Percentiles rank a stretch among this genome's conserved stretches.
These are phyloP conservation scores for Allygus modestus DNA, from an alignment of 2,888 invertebrate genomes.

Conservation along the genomic window DNA sequence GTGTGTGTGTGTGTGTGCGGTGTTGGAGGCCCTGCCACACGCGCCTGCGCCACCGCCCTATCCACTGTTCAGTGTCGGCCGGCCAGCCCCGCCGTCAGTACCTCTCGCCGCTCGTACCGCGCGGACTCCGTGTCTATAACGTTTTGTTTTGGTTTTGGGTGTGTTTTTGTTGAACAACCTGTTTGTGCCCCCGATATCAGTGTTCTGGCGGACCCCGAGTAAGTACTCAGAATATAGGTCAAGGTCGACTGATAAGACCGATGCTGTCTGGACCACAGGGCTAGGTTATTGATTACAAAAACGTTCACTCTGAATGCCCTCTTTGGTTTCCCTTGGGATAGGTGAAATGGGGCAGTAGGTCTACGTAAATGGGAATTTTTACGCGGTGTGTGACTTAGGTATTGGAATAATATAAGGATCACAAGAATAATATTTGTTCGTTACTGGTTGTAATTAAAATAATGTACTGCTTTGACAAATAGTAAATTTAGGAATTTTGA, in stretches of 20 bases:
- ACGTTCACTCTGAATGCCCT: slow-evolving; percentile 7
- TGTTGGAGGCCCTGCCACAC: neutral
- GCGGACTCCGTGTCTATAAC: neutral
- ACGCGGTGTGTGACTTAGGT: neutral
- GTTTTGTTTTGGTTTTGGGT: slow-evolving; percentile 43
- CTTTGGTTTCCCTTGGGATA: neutral
- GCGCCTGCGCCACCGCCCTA: neutral
- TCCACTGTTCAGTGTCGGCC: neutral
- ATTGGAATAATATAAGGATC: too few relatives aligned
- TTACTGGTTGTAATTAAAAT: too few relatives aligned
- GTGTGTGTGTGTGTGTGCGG: neutral
- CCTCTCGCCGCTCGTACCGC: neutral
- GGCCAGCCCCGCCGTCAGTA: neutral
- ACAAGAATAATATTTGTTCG: too few relatives aligned
- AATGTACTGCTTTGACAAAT: too few relatives aligned
- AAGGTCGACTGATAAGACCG: slow-evolving; percentile 21
- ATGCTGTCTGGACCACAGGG: slow-evolving; percentile 36
- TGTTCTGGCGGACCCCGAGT: slow-evolving; percentile 13
- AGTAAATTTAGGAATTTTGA: too few relatives aligned
- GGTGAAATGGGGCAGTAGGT: slow-evolving; percentile 18
- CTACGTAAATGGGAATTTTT: neutral
- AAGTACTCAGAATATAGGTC: slow-evolving; percentile 3
- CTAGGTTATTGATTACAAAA: slow-evolving; percentile 40
- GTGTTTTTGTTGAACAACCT: slow-evolving; percentile 42
- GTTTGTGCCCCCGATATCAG: slow-evolving; percentile 18